A percentile compares a stretch with the other conserved stretches of the same genome.
Evolutionary conservation across 2,797 vertebrate genomes (phyloP).

Genomic region (Cottoperca gobio): DNA sequence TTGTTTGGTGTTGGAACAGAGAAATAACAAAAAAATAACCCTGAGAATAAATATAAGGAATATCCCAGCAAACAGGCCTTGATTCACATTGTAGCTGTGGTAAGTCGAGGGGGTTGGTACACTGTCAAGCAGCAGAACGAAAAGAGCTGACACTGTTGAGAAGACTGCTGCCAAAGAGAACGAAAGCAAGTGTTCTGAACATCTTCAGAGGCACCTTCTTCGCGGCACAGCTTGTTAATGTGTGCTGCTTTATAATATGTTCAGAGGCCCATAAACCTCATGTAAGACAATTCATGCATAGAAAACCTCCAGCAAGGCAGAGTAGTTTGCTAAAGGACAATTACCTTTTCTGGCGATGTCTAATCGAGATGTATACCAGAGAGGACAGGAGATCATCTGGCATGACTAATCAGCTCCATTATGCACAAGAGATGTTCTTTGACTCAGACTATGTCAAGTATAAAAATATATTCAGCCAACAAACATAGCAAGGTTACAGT

Average conservation of each 20-base stretch:
- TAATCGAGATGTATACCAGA: slow-evolving; percentile 19
- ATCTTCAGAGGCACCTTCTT: slow-evolving; percentile 55
- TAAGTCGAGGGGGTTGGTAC: slow-evolving; percentile 56
- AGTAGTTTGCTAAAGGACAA: slow-evolving; percentile 38
- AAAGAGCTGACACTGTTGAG: slow-evolving; percentile 65
- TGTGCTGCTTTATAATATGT: slow-evolving; percentile 27
- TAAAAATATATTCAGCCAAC: slow-evolving; percentile 8
- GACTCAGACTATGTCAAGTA: slow-evolving; percentile 18
- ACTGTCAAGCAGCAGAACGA: slow-evolving; percentile 64
- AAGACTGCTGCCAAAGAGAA: slow-evolving; percentile 61
- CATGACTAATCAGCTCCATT: slow-evolving; percentile 34
- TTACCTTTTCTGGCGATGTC: slow-evolving; percentile 16
- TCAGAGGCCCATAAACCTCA: slow-evolving; percentile 34
- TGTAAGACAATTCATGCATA: slow-evolving; percentile 24
- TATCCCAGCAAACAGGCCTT: slow-evolving; percentile 49
- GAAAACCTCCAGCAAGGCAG: slow-evolving; percentile 22
- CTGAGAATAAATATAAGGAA: slow-evolving; percentile 46
- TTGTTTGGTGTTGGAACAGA: slow-evolving; percentile 3
- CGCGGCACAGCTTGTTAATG: slow-evolving; percentile 59
- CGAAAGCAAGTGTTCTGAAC: slow-evolving; percentile 42
- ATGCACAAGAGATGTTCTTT: slow-evolving; percentile 10
- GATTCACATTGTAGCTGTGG: slow-evolving; percentile 40
- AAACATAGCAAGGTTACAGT: background rate
- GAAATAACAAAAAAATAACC: background rate
- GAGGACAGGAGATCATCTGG: slow-evolving; percentile 17